Evolutionary conservation across 2,113 vertebrate genomes (phyloP).

Genomic region (Puffinus mauretanicus): DNA sequence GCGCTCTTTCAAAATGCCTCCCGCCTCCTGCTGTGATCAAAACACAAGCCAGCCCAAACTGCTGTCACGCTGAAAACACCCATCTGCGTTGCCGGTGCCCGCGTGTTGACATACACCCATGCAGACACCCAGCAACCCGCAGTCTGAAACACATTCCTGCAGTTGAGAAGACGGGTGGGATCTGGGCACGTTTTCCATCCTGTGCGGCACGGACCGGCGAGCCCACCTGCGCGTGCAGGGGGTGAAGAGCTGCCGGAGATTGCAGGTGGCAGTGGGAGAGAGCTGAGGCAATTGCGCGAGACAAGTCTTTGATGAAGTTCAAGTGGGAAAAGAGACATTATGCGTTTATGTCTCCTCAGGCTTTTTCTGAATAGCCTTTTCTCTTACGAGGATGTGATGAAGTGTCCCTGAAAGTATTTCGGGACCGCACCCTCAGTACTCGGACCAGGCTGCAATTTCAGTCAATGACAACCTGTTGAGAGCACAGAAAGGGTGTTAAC

Average conservation of each 20-base stretch:
- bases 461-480: neutral
- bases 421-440: neutral
- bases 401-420: neutral
- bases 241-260: neutral
- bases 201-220: fast-evolving
- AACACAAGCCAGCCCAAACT: neutral
- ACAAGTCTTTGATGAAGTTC: neutral
- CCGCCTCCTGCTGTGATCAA: neutral
- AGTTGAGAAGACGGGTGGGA: neutral
- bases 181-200: neutral
- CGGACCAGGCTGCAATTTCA: neutral
- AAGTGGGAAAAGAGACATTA: neutral
- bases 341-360: neutral
- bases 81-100: neutral
- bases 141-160: neutral
- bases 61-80: too few relatives aligned
- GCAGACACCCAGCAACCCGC: neutral
- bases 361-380: neutral
- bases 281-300: neutral
- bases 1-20: neutral
- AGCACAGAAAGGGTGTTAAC: neutral
- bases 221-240: fast-evolving
- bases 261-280: neutral
- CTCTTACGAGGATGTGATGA: neutral
- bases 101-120: neutral